Evolutionary conservation across 2,888 invertebrate species (phyloP), one percentile per base, ranked within the genome.

Genomic region (Tetrapedia diversipes): DNA sequence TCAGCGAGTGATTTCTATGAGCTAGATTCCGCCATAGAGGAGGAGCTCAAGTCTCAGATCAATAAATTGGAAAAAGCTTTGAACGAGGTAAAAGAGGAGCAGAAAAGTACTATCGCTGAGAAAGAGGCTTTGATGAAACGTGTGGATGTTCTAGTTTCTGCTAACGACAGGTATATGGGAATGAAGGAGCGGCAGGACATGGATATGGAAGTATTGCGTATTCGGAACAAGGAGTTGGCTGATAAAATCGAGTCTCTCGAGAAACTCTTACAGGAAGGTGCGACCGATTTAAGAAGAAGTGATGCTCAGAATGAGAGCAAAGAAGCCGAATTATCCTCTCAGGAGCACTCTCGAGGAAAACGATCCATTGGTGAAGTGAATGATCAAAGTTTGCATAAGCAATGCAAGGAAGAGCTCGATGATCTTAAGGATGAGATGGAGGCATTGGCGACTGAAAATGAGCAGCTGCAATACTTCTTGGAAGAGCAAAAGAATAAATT

Each of bases 171-270:
- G 76, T 94, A 97, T 89, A 92, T 95, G 1, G 97, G 97, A 88
- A 94, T 96, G 92, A 97, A 97, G 91, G 96, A 97, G 88, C 95
- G 95, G 78, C 95, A 96, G 90, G 97, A 97, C 84, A 94, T 94
- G 88, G 96, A 96, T 89, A 92, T 97, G 24, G 94, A 95, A 79
- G 93, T 95, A 86, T 95, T 95, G 93, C 95, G 96, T 88, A 94
- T 94, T 71, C 94, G 95, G 88, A 95, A 95, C 83, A 94, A 95
- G 82, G 95, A 96, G 87, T 92, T 96, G 1, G 94, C 93, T 83
- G 93, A 95, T 64, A 95, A 96, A 91, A 88, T 97, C 10, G 93
- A 93, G 63, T 92, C 92, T 43, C 90, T 94, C 11, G 89, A 92
- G 32, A 86, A 86, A 85, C 88, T 85, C 16, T 45, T 88, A 8